phyloP scores from a whole-genome alignment of 2,888 invertebrate genomes.

The Drosophila lacicola region DNA sequence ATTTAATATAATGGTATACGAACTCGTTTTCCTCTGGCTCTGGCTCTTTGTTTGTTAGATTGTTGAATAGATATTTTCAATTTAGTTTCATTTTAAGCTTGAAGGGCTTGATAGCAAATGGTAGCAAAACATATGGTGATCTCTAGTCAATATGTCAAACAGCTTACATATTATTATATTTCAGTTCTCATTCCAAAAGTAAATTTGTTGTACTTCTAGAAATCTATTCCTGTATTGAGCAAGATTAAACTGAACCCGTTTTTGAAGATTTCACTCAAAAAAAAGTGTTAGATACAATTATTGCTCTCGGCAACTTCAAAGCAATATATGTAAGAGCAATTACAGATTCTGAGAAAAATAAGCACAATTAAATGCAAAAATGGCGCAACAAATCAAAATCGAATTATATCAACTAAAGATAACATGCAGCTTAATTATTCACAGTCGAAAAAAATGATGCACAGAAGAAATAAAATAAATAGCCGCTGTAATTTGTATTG shows the following conservation, averaged over 20 bases:
- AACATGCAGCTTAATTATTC: slow-evolving; percentile 75
- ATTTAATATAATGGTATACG: too few relatives aligned
- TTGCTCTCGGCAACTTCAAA: slow-evolving; percentile 62
- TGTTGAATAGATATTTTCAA: too few relatives aligned
- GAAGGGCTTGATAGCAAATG: too few relatives aligned
- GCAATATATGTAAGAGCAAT: slow-evolving; percentile 15
- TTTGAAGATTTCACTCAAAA: slow-evolving; percentile 16
- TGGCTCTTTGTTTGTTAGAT: too few relatives aligned
- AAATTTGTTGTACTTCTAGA: neutral
- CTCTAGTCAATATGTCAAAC: too few relatives aligned
- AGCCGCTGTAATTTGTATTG: slow-evolving; percentile 31
- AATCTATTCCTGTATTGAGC: slow-evolving; percentile 1
- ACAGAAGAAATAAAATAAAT: slow-evolving; percentile 9
- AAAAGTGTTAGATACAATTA: neutral
- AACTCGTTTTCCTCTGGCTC: too few relatives aligned
- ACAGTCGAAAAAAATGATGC: slow-evolving; percentile 44
- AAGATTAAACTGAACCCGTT: slow-evolving; percentile 1
- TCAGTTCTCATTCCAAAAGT: too few relatives aligned
- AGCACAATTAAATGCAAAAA: slow-evolving; percentile 79
- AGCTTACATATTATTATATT: too few relatives aligned
- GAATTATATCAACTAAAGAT: slow-evolving; percentile 70
- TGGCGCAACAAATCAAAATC: slow-evolving; percentile 74
- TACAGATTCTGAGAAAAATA: slow-evolving; percentile 56
- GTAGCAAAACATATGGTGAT: too few relatives aligned
- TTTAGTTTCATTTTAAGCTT: too few relatives aligned